Conservation (phyloP, 2,113 vertebrate species). For the Cyprinodon variegatus region DNA sequence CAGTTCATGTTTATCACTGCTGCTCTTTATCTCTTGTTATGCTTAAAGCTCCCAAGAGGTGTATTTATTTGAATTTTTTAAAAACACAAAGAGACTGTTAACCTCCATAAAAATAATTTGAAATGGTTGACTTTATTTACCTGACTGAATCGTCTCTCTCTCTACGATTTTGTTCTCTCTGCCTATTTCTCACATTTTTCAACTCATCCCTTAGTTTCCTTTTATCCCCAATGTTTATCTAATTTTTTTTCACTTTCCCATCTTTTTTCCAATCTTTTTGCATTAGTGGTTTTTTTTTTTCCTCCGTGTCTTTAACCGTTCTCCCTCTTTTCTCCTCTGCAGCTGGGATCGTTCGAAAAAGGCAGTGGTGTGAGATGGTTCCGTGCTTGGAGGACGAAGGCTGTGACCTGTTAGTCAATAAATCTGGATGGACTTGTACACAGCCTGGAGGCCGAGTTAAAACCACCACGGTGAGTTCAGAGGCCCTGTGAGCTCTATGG, state of each 20-base stretch:
- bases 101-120: slow-evolving; percentile 29
- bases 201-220: slow-evolving; percentile 20
- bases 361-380: slow-evolving; percentile 99
- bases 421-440: slow-evolving; percentile 98
- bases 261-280: slow-evolving; percentile 45
- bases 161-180: slow-evolving; percentile 47
- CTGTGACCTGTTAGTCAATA: slow-evolving; percentile 96
- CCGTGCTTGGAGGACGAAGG: slow-evolving; percentile 98
- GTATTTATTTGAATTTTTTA: slow-evolving; percentile 15
- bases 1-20: too few relatives aligned
- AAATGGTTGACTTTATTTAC: slow-evolving; percentile 56
- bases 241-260: slow-evolving; percentile 19
- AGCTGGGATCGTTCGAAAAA: slow-evolving; percentile 93
- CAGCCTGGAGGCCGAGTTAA: slow-evolving; percentile 97
- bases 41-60: background rate
- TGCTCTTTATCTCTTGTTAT: background rate
- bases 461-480: slow-evolving; percentile 93
- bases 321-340: slow-evolving; percentile 50
- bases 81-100: slow-evolving; percentile 17
- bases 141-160: slow-evolving; percentile 44
- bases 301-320: slow-evolving; percentile 8
- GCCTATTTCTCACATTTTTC: slow-evolving; percentile 33
- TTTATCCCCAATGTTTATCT: slow-evolving; percentile 47
- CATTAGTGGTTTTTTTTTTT: slow-evolving; percentile 22
- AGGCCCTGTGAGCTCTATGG: background rate